Evolutionary conservation across 92 coral and sea anemone genomes (phyloP).

Genomic region (Chrysogorgia sp.): DNA sequence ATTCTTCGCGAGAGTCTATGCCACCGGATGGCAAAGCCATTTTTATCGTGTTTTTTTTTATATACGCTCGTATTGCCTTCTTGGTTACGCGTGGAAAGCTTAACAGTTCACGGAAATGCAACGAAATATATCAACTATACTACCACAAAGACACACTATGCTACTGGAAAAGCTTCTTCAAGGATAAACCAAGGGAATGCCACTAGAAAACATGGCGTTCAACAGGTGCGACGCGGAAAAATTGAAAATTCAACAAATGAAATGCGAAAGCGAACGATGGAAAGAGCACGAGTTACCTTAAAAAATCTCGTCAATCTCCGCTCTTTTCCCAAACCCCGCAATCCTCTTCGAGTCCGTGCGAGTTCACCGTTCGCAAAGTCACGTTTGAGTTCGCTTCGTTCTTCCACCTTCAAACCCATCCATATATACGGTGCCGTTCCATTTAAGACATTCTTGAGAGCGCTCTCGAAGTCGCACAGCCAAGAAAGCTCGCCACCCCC

Average conservation of each 20-base stretch:
- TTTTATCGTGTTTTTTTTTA: not conserved
- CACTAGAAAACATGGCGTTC: slow-evolving; percentile 1
- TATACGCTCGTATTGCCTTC: not conserved
- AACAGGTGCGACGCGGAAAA: slow-evolving; percentile 6
- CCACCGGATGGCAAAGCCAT: not conserved
- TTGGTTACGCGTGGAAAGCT: not conserved
- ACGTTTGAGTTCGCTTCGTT: slow-evolving; percentile 34
- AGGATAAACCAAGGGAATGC: not conserved
- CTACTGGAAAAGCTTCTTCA: not conserved
- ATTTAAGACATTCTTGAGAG: slow-evolving; percentile 75
- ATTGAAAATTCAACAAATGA: slow-evolving; percentile 7
- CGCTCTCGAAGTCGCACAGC: slow-evolving; percentile 53
- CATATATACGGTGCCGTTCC: slow-evolving; percentile 97
- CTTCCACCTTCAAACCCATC: slow-evolving; percentile 75
- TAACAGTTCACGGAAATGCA: not conserved
- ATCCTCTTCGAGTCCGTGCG: slow-evolving; percentile 34
- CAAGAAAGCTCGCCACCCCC: slow-evolving; percentile 4
- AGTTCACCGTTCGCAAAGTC: slow-evolving; percentile 15
- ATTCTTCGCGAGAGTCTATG: not conserved
- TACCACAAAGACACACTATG: not conserved
- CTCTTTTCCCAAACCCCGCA: slow-evolving; percentile 40
- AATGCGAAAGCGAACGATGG: slow-evolving; percentile 18
- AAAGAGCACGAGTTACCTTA: not conserved
- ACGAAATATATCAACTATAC: not conserved
- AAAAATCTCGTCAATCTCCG: slow-evolving; percentile 3